Percentiles rank a stretch among this genome's conserved stretches.
Evolutionary conservation across 2,797 vertebrate genomes (phyloP).

Genomic region (Pempheris klunzingeri): DNA sequence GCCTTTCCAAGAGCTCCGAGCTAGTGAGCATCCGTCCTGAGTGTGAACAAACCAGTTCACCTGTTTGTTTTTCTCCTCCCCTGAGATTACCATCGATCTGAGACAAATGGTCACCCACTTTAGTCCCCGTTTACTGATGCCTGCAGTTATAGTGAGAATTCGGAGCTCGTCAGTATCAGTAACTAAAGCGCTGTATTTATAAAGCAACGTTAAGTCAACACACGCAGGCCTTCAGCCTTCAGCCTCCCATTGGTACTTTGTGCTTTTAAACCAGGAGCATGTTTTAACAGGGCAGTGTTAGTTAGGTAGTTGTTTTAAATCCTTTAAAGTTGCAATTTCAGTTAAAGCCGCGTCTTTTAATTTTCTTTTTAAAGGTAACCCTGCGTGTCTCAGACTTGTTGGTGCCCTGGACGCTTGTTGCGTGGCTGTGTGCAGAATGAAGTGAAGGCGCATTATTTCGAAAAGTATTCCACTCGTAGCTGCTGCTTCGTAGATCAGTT

Average conservation of each 20-base stretch:
- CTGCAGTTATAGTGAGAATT: slow-evolving; percentile 5
- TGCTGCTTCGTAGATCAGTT: slow-evolving; percentile 37
- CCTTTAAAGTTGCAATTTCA: slow-evolving; percentile 21
- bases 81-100: slow-evolving; percentile 10
- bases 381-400: slow-evolving; percentile 3
- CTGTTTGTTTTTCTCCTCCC: not conserved
- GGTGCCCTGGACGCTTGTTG: not conserved
- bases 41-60: slow-evolving; percentile 40
- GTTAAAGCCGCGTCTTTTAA: slow-evolving; percentile 34
- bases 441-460: slow-evolving; percentile 10
- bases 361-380: slow-evolving; percentile 8
- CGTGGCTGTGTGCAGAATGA: slow-evolving; percentile 4
- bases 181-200: slow-evolving; percentile 51
- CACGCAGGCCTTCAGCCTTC: slow-evolving; percentile 10
- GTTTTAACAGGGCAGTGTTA: slow-evolving; percentile 58
- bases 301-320: slow-evolving; percentile 44
- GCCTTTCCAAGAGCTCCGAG: slow-evolving; percentile 24
- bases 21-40: slow-evolving; percentile 69
- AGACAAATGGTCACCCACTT: not conserved
- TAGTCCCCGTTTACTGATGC: slow-evolving; percentile 5
- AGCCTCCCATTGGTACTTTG: slow-evolving; percentile 36
- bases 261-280: slow-evolving; percentile 58
- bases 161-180: slow-evolving; percentile 5
- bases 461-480: slow-evolving; percentile 16
- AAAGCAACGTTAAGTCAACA: slow-evolving; percentile 31